Base-by-base conservation (phyloP, 2,797 vertebrate genomes). In the Falco cherrug region DNA sequence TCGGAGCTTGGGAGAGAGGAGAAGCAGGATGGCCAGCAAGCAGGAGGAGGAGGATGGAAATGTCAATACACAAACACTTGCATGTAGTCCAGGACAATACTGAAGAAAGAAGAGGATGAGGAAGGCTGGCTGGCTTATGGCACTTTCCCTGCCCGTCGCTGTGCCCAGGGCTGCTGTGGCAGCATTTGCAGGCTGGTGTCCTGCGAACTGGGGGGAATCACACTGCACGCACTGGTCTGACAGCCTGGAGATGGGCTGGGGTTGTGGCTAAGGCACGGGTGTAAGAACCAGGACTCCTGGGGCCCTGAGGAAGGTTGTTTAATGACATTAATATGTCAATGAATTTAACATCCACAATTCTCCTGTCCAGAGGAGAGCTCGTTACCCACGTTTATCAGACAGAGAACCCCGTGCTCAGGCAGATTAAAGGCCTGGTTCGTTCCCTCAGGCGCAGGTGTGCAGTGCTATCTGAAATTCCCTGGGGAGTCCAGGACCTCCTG, bases 71-170 rank as follows among this genome's bases (percentile, higher is more conserved):
- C 31, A 35, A 79, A 77, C 10, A 20, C 4, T 31, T 29, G 18
- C 21, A 10, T 39, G 7, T 31, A n/a, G 37, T n/a, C 24, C 64
- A 73, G 59, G 35, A 73, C 29, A 85, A 76, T 1, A 79, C 13
- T 20, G 50, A 68, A 39, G 29, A 59, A 24, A 25, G n/a, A 54
- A 75, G 64, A 86, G 28, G 24, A 21, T 29, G 37, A 70, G 75
- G 65, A 82, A 61, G 25, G 28, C n/a, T 84, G 39, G 9, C 54
- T 85, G 41, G 22, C 15, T 88, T 73, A 18, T 24, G 13, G 5
- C 1, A 4, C 21, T 73, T 89, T 48, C 28, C 54, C 9, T 57
- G 20, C 33, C 53, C 3, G 0, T 28, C 1, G 2, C 37, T 1
- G 0, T 41, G 26, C 26, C n/a, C 50, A 35, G 37, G 21, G 54